These are phyloP conservation scores for Melanostigma gelatinosum DNA, from an alignment of 2,113 vertebrate genomes.

Conservation along the genomic window DNA sequence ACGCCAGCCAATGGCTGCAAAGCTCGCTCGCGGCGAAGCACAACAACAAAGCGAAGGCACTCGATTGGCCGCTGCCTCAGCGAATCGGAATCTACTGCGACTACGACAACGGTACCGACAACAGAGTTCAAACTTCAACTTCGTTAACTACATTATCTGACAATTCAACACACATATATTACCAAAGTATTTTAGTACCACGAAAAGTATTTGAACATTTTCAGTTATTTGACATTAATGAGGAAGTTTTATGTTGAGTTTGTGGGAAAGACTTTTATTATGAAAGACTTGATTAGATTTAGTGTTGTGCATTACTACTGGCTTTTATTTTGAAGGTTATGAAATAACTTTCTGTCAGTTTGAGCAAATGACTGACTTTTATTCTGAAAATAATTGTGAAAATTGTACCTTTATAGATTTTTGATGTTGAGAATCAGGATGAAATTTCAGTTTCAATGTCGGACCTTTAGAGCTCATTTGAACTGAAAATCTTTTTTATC, in stretches of 20 bases:
- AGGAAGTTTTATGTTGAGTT: background rate
- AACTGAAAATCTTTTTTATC: background rate
- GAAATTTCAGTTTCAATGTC: background rate
- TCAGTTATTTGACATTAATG: background rate
- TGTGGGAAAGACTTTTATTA: slow-evolving; percentile 12
- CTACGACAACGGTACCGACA: slow-evolving; percentile 87
- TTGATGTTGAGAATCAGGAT: background rate
- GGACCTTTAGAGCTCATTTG: background rate
- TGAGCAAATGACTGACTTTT: background rate
- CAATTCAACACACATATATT: no score
- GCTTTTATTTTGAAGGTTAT: slow-evolving; percentile 6
- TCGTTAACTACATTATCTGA: background rate
- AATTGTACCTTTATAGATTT: background rate
- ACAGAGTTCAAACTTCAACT: background rate
- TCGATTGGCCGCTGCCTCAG: slow-evolving; percentile 88
- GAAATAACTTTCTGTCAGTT: background rate
- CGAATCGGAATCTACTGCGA: slow-evolving; percentile 93
- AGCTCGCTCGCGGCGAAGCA: slow-evolving; percentile 91
- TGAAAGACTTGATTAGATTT: background rate
- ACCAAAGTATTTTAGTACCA: no score
- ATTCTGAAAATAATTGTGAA: background rate
- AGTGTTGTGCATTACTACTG: background rate
- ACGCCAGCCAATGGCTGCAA: slow-evolving; percentile 96
- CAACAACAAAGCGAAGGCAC: slow-evolving; percentile 91
- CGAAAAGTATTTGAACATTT: no score